These are phyloP conservation scores for Sarcophaga variegata DNA, from an alignment of 2,888 invertebrate genomes.

Conservation along the genomic window DNA sequence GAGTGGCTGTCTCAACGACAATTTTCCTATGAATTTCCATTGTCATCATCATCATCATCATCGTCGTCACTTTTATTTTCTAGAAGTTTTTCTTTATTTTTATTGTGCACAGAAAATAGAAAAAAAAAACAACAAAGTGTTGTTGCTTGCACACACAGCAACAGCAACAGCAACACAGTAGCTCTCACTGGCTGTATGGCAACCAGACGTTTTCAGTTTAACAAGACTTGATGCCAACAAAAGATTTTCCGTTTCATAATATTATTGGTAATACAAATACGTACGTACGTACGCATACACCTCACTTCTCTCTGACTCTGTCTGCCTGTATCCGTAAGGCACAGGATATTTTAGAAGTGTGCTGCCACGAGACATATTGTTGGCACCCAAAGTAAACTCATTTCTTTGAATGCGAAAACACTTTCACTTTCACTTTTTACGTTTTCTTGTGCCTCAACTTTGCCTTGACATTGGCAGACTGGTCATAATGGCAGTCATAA, in stretches of 20 bases:
- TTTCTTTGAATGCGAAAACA: conserved; percentile 48
- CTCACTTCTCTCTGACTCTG: background rate
- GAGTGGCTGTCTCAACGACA: conserved; percentile 44
- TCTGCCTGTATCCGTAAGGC: background rate
- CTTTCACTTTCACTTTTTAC: conserved; percentile 60
- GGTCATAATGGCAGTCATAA: conserved; percentile 52
- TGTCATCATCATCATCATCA: conserved; percentile 12
- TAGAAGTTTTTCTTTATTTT: background rate
- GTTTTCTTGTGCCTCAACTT: background rate
- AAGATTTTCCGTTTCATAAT: conserved; percentile 36
- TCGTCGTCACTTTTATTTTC: conserved; percentile 15
- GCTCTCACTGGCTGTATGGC: background rate
- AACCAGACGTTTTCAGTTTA: conserved; percentile 51
- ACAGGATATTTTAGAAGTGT: background rate
- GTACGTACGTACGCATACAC: background rate
- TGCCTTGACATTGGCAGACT: conserved; percentile 68
- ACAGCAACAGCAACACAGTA: conserved; percentile 41
- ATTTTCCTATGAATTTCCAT: conserved; percentile 40
- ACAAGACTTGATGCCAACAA: conserved; percentile 36
- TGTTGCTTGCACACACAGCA: background rate
- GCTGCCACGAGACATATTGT: background rate
- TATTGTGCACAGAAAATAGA: conserved; percentile 43
- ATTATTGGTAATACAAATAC: background rate
- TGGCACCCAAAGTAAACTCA: background rate
- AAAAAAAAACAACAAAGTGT: too few species aligned